Percentiles rank a stretch among this genome's conserved stretches.
Conservation (phyloP, 2,797 vertebrate species). For the Lemur catta region DNA sequence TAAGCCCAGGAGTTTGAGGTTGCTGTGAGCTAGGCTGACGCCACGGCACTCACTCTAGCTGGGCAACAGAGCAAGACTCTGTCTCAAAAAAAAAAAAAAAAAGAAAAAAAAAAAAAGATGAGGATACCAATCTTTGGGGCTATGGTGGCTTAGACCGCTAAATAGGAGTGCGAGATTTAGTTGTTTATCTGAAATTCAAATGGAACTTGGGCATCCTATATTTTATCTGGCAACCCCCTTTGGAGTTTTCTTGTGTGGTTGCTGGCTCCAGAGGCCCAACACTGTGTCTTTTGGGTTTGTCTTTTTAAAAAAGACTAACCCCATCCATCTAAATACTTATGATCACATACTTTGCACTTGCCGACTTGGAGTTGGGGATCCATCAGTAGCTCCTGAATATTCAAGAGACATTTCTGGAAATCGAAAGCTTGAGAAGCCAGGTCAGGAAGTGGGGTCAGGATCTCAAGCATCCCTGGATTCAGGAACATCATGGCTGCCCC, state of each 20-base stretch:
- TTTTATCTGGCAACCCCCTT: neutral
- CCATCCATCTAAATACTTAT: rapidly evolving
- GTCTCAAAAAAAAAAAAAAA: too few species aligned
- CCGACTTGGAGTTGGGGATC: rapidly evolving
- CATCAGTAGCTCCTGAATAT: constrained; percentile 39
- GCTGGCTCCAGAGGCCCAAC: neutral
- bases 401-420: constrained; percentile 41
- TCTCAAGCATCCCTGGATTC: neutral
- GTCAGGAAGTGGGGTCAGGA: neutral
- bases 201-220: neutral
- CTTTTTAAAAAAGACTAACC: neutral
- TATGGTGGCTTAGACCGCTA: neutral
- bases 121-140: neutral
- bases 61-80: too few species aligned
- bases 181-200: neutral
- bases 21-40: too few species aligned
- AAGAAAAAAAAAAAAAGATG: too few species aligned
- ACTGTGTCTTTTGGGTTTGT: neutral
- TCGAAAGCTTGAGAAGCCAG: rapidly evolving
- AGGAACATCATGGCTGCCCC: neutral
- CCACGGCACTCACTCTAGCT: too few species aligned
- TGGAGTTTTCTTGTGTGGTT: neutral
- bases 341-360: constrained; percentile 50
- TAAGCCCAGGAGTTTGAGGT: too few species aligned
- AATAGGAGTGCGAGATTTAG: neutral